A percentile compares a stretch with the other conserved stretches of the same genome.
Evolutionary conservation across 2,113 vertebrate species (phyloP).

Genomic region (Varanus komodoensis): DNA sequence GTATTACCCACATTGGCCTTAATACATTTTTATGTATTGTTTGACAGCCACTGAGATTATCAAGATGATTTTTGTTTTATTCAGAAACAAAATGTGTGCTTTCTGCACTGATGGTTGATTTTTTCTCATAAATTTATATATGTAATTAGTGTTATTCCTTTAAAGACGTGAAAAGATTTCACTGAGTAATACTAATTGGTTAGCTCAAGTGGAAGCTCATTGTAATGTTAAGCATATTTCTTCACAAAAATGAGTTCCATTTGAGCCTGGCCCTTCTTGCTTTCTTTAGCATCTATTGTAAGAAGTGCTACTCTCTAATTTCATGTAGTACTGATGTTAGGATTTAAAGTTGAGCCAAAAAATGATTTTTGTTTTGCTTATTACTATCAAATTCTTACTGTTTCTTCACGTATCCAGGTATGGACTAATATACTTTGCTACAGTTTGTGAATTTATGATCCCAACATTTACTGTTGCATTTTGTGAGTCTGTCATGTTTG

Average conservation of each 20-base stretch:
- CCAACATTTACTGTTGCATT: not conserved
- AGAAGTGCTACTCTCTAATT: not conserved
- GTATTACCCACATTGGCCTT: not conserved
- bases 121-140: not conserved
- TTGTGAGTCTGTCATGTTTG: slow-evolving; percentile 11
- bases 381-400: not conserved
- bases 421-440: rapidly evolving
- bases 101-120: not conserved
- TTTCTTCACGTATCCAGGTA: not conserved
- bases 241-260: not conserved
- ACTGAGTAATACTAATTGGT: not conserved
- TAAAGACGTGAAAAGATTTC: not conserved
- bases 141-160: not conserved
- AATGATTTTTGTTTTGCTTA: not conserved
- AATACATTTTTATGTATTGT: not conserved
- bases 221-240: not conserved
- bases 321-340: not conserved
- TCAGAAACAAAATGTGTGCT: no score
- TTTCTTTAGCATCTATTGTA: not conserved
- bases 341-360: slow-evolving; percentile 9
- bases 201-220: not conserved
- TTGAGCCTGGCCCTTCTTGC: not conserved
- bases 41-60: not conserved
- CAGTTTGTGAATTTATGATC: not conserved
- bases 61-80: not conserved